Base-by-base conservation (phyloP, 2,888 invertebrate species). In the Drosophila mulleri region DNA sequence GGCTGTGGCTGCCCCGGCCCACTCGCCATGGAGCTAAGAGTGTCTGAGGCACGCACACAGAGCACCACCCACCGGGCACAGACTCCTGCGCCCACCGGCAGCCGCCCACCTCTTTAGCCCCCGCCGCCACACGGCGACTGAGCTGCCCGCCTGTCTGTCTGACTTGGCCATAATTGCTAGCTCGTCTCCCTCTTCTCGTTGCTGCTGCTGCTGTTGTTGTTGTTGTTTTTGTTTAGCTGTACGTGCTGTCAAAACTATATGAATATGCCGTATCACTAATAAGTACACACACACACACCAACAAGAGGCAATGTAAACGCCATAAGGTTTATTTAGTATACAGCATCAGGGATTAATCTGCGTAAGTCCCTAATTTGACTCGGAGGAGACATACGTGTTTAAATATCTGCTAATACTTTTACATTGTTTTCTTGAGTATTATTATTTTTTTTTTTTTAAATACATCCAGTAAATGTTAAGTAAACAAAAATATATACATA, bases 231-330 rank as follows among this genome's bases (percentile, higher is more conserved):
- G 59, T 65, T 44, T 68, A 29, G 61, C 35, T 66, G 65, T 74
- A 80, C 74, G 65, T 76, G 75, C 73, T 75, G 67, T 75, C 81
- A 81, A 79, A 85, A 83, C 82, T 82, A 75, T 82, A 82, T 82
- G 71, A 82, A 82, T 82, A 82, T 75, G 71, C 79, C 67, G 50
- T 44, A 20, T 47, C 54, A 72, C 59, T 78, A 76, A 72, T 74
- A 74, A 70, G 65, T 44, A 48, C 41, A 26, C 58, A 37, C 18
- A 35, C 35, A 26, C 35, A 52, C 44, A 26, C 23, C 8, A 20
- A 42, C 14, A 42, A 8, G 35, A 32, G 7, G 11, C 60, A 50
- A 63, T 63, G 59, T 63, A 73, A 66, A 56, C 53, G 60, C 41
- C 60, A 50, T 47, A 29, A 48, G 47, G 50, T 37, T 66, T 66